phyloP scores from a whole-genome alignment of 2,797 vertebrate species.

The Leptoclinus maculatus region DNA sequence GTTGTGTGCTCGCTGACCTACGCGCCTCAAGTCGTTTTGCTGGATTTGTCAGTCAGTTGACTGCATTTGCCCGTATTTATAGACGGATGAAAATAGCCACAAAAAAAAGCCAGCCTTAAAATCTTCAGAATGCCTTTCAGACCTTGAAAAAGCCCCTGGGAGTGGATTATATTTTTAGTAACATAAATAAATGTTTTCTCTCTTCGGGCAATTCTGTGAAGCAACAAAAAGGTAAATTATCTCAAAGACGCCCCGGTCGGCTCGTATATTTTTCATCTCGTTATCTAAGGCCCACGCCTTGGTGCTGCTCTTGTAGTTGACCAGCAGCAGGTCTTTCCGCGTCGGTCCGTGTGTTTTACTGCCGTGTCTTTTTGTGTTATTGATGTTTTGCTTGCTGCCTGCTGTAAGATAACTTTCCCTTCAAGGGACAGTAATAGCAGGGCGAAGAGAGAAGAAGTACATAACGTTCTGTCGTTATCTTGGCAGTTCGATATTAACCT shows the following conservation, averaged over 20 bases:
- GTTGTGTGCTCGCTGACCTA: constrained; percentile 13
- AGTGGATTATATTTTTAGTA: constrained; percentile 60
- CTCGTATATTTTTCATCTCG: constrained; percentile 24
- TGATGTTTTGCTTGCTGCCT: constrained; percentile 11
- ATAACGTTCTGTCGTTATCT: neutral
- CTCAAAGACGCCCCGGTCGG: constrained; percentile 3
- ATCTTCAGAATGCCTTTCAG: constrained; percentile 42
- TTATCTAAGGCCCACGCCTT: constrained; percentile 10
- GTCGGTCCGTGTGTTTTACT: constrained; percentile 1
- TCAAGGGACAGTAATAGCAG: neutral
- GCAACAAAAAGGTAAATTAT: constrained; percentile 38
- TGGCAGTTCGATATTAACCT: neutral
- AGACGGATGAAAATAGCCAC: constrained; percentile 48
- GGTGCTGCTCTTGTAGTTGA: constrained; percentile 7
- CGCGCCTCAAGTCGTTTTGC: constrained; percentile 8
- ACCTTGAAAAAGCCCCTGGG: constrained; percentile 47
- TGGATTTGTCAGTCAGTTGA: constrained; percentile 29
- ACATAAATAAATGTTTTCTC: constrained; percentile 47
- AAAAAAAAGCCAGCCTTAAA: constrained; percentile 27
- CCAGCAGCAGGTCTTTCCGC: neutral
- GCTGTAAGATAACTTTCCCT: constrained; percentile 6
- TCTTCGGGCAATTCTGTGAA: constrained; percentile 30
- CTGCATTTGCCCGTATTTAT: constrained; percentile 49
- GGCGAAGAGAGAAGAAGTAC: neutral
- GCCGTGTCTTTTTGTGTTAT: constrained; percentile 12